phyloP scores from a whole-genome alignment of 2,797 vertebrate species.

The Amblyraja radiata region DNA sequence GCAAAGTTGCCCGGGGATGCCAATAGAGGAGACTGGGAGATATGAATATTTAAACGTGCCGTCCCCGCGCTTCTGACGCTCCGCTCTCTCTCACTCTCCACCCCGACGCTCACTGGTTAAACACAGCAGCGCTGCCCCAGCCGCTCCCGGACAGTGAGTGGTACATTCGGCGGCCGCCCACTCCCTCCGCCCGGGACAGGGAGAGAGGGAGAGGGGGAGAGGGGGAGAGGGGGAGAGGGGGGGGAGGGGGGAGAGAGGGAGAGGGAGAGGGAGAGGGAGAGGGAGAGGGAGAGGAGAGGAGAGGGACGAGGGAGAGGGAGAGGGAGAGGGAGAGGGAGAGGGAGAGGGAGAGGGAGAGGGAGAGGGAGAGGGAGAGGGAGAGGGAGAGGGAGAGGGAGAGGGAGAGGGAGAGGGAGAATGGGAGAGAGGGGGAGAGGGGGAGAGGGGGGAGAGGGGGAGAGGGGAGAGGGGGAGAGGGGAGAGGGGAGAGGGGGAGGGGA shows the following conservation, averaged over 20 bases:
- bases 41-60: slow-evolving; percentile 66
- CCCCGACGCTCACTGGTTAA: slow-evolving; percentile 30
- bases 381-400: not conserved
- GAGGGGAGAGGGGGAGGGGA: too few species aligned
- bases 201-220: not conserved
- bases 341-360: too few species aligned
- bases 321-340: too few species aligned
- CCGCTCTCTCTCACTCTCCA: slow-evolving; percentile 21
- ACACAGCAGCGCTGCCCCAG: slow-evolving; percentile 43
- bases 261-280: too few species aligned
- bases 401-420: too few species aligned
- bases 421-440: too few species aligned
- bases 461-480: not conserved
- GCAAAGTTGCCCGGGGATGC: not conserved
- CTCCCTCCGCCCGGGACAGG: not conserved
- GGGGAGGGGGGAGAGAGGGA: not conserved
- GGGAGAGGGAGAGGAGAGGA: not conserved
- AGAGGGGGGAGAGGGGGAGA: not conserved
- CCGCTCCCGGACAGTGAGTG: not conserved
- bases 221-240: not conserved
- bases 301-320: not conserved
- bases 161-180: not conserved
- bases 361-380: not conserved
- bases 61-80: slow-evolving; percentile 39
- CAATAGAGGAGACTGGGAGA: not conserved